phyloP scores from a whole-genome alignment of 2,797 vertebrate genomes.

The Chrysocyon brachyurus region DNA sequence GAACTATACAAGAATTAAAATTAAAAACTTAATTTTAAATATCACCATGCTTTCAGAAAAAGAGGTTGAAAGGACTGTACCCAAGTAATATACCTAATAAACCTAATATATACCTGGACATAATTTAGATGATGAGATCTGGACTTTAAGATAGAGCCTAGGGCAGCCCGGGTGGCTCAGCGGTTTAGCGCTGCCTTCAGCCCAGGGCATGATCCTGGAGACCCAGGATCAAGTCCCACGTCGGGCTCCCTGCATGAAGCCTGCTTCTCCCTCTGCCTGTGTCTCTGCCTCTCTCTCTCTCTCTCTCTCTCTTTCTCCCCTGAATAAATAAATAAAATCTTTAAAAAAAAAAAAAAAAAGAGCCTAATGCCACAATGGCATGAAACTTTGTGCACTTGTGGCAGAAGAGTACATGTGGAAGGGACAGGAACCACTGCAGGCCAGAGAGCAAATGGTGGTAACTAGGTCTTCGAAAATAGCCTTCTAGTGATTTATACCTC shows the following conservation, averaged over 20 bases:
- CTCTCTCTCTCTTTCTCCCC: too few species aligned
- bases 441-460: neutral
- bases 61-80: neutral
- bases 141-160: neutral
- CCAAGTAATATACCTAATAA: neutral
- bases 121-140: constrained; percentile 3
- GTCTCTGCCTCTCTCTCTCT: too few species aligned
- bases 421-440: neutral
- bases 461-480: neutral
- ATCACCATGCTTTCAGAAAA: neutral
- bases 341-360: too few species aligned
- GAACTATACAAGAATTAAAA: neutral
- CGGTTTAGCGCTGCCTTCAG: too few species aligned
- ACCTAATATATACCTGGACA: neutral
- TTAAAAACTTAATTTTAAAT: neutral
- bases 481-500: neutral
- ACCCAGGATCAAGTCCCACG: too few species aligned
- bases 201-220: too few species aligned
- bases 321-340: too few species aligned
- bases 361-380: neutral
- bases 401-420: neutral
- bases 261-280: too few species aligned
- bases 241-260: too few species aligned
- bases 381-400: neutral
- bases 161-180: too few species aligned